Evolutionary conservation across 2,797 vertebrate genomes (phyloP).

Genomic region (Melanotaenia maccullochi): DNA sequence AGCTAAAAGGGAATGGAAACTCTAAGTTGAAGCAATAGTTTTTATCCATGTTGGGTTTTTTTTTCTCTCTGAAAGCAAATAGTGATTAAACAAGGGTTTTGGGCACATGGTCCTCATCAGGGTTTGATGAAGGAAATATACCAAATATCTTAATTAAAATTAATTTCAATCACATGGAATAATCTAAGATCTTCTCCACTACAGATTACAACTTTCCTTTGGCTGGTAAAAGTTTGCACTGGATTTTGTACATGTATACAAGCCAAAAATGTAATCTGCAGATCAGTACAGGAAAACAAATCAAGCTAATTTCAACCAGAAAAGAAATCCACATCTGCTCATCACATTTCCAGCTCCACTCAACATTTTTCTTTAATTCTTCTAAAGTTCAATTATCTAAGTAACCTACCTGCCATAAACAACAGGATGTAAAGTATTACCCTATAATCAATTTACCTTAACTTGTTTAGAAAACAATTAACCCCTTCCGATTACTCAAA

Average conservation of each 20-base stretch:
- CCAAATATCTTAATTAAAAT: constrained; percentile 25
- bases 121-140: constrained; percentile 31
- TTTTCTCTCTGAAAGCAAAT: constrained; percentile 23
- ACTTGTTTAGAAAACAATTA: constrained; percentile 63
- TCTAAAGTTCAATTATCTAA: constrained; percentile 37
- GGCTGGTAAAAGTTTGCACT: constrained; percentile 23
- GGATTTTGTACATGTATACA: constrained; percentile 24
- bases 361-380: constrained; percentile 40
- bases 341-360: constrained; percentile 71
- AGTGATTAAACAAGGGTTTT: constrained; percentile 28
- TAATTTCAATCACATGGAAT: constrained; percentile 15
- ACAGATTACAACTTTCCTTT: constrained; percentile 33
- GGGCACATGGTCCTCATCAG: constrained; percentile 16
- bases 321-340: constrained; percentile 78
- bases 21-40: constrained; percentile 9
- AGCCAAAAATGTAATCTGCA: constrained; percentile 45
- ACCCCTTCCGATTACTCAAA: constrained; percentile 63
- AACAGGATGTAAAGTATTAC: constrained; percentile 53
- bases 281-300: constrained; percentile 55
- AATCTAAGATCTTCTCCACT: constrained; percentile 12
- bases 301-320: constrained; percentile 50
- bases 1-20: constrained; percentile 49
- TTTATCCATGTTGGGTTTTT: constrained; percentile 11
- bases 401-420: constrained; percentile 49
- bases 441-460: constrained; percentile 56